Evolutionary conservation across 2,113 vertebrate species (phyloP).

Genomic region (Sigmodon hispidus): DNA sequence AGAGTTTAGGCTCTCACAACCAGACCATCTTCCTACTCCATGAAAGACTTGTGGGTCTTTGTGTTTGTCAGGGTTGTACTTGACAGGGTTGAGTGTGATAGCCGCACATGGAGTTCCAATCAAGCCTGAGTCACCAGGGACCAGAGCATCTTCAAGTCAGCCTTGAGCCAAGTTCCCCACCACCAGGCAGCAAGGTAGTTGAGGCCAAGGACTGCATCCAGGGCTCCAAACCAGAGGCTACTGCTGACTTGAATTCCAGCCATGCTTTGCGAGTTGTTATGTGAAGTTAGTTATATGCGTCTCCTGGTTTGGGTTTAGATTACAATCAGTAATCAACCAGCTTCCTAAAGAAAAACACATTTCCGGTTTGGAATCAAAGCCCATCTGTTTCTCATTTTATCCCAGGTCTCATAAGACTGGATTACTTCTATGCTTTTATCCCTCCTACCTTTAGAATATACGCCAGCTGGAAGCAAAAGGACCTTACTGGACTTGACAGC

Average conservation of each 20-base stretch:
- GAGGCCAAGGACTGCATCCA: neutral
- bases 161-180: neutral
- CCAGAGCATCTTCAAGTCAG: neutral
- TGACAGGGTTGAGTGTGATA: neutral
- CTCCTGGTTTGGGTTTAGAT: constrained; percentile 68
- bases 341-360: neutral
- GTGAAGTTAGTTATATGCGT: neutral
- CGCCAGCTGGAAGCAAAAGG: constrained; percentile 14
- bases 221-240: neutral
- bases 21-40: neutral
- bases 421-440: neutral
- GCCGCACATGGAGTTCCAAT: neutral
- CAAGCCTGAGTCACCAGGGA: neutral
- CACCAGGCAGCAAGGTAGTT: neutral
- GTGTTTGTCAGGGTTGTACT: neutral
- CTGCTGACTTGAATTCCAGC: neutral
- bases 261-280: neutral
- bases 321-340: constrained; percentile 79
- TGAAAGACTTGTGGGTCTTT: too few relatives aligned
- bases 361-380: constrained; percentile 77
- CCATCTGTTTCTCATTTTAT: constrained; percentile 83
- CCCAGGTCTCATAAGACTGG: constrained; percentile 19
- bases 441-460: neutral
- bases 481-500: constrained; percentile 59
- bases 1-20: neutral